These are phyloP conservation scores for Dryocosmus kuriphilus DNA, from an alignment of 2,888 invertebrate species.

Conservation along the genomic window DNA sequence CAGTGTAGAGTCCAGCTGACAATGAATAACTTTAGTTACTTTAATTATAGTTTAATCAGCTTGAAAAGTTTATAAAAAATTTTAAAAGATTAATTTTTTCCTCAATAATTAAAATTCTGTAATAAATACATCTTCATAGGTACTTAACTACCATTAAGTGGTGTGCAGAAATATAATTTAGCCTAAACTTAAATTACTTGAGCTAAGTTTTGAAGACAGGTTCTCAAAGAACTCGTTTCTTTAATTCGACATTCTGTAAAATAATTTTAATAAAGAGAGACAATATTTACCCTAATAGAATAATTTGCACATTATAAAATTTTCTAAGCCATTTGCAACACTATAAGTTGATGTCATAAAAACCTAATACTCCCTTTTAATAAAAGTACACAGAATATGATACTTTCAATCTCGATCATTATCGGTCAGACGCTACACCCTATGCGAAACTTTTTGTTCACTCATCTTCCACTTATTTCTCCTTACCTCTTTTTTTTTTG, in stretches of 20 bases:
- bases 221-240: not conserved
- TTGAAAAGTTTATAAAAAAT: not conserved
- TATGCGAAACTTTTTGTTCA: not conserved
- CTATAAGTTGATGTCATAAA: not conserved
- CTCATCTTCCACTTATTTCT: slow-evolving; percentile 37
- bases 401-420: not conserved
- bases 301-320: not conserved
- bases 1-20: not conserved
- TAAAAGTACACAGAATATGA: slow-evolving; percentile 2
- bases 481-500: slow-evolving; percentile 33
- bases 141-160: too few species aligned
- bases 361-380: not conserved
- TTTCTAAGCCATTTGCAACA: not conserved
- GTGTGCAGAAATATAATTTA: too few species aligned
- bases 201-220: too few species aligned
- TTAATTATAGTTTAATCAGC: not conserved
- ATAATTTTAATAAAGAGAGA: too few species aligned
- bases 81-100: not conserved
- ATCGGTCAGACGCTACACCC: not conserved
- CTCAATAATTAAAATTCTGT: not conserved
- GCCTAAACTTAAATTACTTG: too few species aligned
- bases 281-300: not conserved
- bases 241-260: too few species aligned
- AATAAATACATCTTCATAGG: not conserved
- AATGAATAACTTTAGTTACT: not conserved